Percentiles rank a stretch among this genome's conserved stretches.
Conservation (phyloP, 1,140 invertebrate species). For the Drosophila repleta region DNA sequence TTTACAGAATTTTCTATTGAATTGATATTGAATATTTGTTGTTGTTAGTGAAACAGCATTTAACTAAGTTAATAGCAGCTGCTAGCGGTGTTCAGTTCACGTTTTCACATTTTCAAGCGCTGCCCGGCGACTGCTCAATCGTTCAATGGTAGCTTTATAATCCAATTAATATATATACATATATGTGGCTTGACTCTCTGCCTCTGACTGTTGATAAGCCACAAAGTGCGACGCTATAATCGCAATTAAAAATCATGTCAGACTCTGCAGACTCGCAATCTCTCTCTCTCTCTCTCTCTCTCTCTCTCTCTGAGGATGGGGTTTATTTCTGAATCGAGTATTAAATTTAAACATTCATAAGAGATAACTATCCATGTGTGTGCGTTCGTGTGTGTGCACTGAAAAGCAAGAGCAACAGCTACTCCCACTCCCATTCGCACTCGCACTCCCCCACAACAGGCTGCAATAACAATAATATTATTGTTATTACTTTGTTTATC, state of each 20-base stretch:
- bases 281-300: too few relatives aligned
- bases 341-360: conserved; percentile 49
- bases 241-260: conserved; percentile 25
- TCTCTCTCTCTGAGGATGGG: too few relatives aligned
- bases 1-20: conserved; percentile 23
- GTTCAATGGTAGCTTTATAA: neutral
- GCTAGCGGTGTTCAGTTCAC: conserved; percentile 31
- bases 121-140: conserved; percentile 49
- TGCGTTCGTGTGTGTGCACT: conserved; percentile 22
- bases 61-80: conserved; percentile 10
- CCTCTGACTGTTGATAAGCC: conserved; percentile 11
- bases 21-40: neutral
- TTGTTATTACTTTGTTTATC: conserved; percentile 55
- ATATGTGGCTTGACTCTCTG: neutral
- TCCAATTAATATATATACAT: neutral
- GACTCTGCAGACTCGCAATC: conserved; percentile 7
- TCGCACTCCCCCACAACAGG: conserved; percentile 31
- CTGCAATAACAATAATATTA: conserved; percentile 70
- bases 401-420: conserved; percentile 63
- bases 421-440: too few relatives aligned
- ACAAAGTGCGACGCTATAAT: neutral
- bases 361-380: conserved; percentile 44
- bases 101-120: conserved; percentile 74
- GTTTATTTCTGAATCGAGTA: conserved; percentile 52
- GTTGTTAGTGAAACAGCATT: neutral